A percentile compares a stretch with the other conserved stretches of the same genome.
phyloP scores from a whole-genome alignment of 2,797 vertebrate species.

The Sebastes wilsoni region DNA sequence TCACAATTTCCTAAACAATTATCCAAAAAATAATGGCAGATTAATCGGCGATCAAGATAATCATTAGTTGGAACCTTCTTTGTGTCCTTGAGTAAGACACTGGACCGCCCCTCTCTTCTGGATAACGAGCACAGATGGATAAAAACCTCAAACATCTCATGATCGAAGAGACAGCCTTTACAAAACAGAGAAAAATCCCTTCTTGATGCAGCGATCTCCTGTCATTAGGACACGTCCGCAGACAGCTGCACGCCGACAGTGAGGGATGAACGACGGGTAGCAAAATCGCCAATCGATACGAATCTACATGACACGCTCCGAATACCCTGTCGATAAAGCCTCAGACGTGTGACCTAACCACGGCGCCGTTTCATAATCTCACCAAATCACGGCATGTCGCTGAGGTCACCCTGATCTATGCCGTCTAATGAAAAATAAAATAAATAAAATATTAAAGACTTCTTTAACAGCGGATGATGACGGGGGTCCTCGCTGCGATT shows the following conservation, averaged over 20 bases:
- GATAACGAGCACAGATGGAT: background rate
- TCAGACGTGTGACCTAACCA: background rate
- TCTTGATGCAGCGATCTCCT: constrained; percentile 38
- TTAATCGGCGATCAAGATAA: background rate
- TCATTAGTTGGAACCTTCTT: background rate
- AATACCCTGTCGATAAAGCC: background rate
- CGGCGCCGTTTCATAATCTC: background rate
- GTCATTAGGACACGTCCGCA: constrained; percentile 17
- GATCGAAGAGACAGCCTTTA: constrained; percentile 18
- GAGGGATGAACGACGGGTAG: constrained; percentile 27
- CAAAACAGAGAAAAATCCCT: constrained; percentile 32
- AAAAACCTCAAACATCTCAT: background rate
- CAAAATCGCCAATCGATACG: constrained; percentile 27
- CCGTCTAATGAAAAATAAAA: constrained; percentile 21
- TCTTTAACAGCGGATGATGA: constrained; percentile 31
- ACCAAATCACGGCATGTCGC: background rate
- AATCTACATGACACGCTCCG: constrained; percentile 42
- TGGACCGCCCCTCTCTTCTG: background rate
- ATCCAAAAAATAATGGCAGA: background rate
- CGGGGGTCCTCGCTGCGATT: constrained; percentile 32
- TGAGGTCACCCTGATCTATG: background rate
- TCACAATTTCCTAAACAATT: background rate
- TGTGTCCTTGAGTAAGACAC: background rate
- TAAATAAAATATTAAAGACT: constrained; percentile 1
- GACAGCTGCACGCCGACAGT: constrained; percentile 23